Evolutionary conservation across 2,113 vertebrate species (phyloP).

Genomic region (Cinclus cinclus): DNA sequence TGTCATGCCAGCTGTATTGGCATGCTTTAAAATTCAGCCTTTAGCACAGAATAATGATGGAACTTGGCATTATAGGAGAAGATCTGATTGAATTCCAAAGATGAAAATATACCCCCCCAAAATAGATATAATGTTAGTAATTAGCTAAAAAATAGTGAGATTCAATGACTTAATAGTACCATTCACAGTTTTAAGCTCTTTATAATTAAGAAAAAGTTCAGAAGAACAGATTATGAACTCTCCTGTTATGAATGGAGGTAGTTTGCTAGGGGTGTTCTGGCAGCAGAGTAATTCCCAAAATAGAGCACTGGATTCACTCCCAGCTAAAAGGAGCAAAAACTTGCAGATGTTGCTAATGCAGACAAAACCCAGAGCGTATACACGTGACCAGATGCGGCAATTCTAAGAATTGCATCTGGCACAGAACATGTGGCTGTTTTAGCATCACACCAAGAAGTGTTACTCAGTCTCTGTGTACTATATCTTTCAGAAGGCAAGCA

Average conservation of each 20-base stretch:
- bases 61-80: constrained; percentile 43
- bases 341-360: constrained; percentile 64
- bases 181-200: constrained; percentile 58
- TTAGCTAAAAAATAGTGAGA: constrained; percentile 49
- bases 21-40: constrained; percentile 38
- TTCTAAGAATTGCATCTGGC: constrained; percentile 31
- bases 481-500: not conserved
- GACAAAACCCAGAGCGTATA: not conserved
- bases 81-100: constrained; percentile 47
- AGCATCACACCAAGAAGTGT: not conserved
- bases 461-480: not conserved
- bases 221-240: constrained; percentile 38
- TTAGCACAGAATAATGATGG: constrained; percentile 54
- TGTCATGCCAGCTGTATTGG: constrained; percentile 64
- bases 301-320: constrained; percentile 51
- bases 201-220: constrained; percentile 60
- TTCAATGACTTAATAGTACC: constrained; percentile 53
- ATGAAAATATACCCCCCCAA: constrained; percentile 41
- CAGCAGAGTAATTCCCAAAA: constrained; percentile 53
- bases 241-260: constrained; percentile 59
- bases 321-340: constrained; percentile 57
- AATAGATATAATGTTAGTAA: constrained; percentile 68
- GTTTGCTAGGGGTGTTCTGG: constrained; percentile 52
- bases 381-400: not conserved
- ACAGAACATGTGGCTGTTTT: not conserved